Percentiles rank a stretch among this genome's conserved stretches.
Evolutionary conservation across 2,113 vertebrate genomes (phyloP).

Genomic region (Heloderma charlesbogerti): DNA sequence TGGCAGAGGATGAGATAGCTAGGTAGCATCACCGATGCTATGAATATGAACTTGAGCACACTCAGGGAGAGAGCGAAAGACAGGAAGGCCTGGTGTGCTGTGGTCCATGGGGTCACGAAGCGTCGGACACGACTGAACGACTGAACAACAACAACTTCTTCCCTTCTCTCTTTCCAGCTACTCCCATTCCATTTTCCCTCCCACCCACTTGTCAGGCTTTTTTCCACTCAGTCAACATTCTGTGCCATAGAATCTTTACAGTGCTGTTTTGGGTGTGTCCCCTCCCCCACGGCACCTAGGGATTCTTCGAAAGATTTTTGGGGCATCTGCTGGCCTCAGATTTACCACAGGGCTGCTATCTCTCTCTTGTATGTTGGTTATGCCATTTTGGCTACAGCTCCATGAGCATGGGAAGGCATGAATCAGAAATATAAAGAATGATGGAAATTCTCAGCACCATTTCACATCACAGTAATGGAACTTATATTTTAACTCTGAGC

Average conservation of each 20-base stretch:
- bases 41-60: too few relatives aligned
- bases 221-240: not conserved
- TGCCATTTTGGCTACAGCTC: not conserved
- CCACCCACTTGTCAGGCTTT: not conserved
- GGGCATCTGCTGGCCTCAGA: not conserved
- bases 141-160: too few relatives aligned
- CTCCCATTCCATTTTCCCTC: not conserved
- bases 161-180: not conserved
- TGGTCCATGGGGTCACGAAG: too few relatives aligned
- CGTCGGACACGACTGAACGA: too few relatives aligned
- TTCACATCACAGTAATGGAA: slow-evolving; percentile 27
- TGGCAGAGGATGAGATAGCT: too few relatives aligned
- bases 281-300: too few relatives aligned
- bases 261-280: not conserved
- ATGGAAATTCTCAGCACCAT: slow-evolving; percentile 14
- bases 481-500: slow-evolving; percentile 28
- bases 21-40: too few relatives aligned
- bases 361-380: not conserved
- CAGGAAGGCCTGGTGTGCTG: too few relatives aligned
- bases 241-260: not conserved
- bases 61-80: too few relatives aligned
- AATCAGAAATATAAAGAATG: not conserved
- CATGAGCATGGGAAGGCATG: not conserved
- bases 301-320: not conserved
- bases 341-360: not conserved